Evolutionary conservation across 2,113 vertebrate species (phyloP).

Genomic region (Elgaria multicarinata): DNA sequence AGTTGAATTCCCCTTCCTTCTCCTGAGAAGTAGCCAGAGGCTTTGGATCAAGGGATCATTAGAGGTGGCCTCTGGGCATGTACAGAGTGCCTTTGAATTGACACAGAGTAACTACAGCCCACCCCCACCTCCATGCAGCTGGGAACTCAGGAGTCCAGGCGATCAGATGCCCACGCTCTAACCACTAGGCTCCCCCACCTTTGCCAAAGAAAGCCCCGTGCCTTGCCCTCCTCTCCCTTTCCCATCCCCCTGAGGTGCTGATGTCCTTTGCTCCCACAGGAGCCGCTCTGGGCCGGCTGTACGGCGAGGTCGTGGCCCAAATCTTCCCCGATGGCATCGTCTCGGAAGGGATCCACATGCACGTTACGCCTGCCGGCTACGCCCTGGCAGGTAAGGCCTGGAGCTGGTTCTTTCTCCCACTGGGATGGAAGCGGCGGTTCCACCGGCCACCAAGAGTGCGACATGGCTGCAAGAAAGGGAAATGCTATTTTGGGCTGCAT

Average conservation of each 20-base stretch:
- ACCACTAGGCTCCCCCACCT: background rate
- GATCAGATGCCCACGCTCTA: too few species aligned
- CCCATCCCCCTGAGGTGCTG: background rate
- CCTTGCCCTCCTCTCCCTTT: background rate
- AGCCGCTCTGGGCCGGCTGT: conserved; percentile 45
- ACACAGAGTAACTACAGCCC: background rate
- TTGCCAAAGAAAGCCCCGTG: too few species aligned
- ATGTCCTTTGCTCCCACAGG: background rate
- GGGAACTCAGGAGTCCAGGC: too few species aligned
- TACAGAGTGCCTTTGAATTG: too few species aligned
- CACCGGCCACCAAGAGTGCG: background rate
- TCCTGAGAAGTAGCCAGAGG: background rate
- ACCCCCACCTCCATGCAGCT: background rate
- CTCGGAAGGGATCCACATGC: conserved; percentile 42
- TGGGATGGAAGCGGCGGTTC: too few species aligned
- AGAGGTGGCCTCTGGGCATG: background rate
- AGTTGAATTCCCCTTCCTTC: too few species aligned
- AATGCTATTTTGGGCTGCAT: too few species aligned
- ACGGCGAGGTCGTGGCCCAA: conserved; percentile 52
- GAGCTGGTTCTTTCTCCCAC: too few species aligned
- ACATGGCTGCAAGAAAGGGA: too few species aligned
- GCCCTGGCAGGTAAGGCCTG: conserved; percentile 42
- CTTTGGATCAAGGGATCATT: background rate
- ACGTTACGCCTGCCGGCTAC: conserved; percentile 40
- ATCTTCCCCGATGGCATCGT: conserved; percentile 47